Conservation (phyloP, 2,113 vertebrate species). For the Ciconia stormi region DNA sequence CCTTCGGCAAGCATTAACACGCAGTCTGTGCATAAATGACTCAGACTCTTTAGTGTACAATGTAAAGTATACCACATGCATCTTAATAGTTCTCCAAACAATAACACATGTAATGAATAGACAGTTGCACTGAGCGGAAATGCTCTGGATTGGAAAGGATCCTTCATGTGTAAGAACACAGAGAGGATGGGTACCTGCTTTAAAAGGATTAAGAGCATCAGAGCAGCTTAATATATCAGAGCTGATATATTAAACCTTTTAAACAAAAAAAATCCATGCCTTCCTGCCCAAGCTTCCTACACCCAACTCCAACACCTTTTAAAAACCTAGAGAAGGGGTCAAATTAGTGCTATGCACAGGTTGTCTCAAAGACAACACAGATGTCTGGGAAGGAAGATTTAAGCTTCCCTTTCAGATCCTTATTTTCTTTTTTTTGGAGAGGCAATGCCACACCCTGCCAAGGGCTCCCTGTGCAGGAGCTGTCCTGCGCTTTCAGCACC, state of each 20-base stretch:
- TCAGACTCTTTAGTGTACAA: neutral
- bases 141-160: neutral
- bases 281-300: neutral
- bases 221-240: neutral
- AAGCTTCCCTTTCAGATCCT: neutral
- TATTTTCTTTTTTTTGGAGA: neutral
- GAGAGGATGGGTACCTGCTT: neutral
- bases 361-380: neutral
- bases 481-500: slow-evolving; percentile 72
- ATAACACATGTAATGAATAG: neutral
- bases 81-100: neutral
- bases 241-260: neutral
- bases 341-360: neutral
- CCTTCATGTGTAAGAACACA: neutral
- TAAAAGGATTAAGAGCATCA: neutral
- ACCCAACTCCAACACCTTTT: neutral
- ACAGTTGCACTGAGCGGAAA: neutral
- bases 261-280: neutral
- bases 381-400: neutral
- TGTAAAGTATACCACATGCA: neutral
- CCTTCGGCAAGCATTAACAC: neutral
- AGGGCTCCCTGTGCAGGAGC: slow-evolving; percentile 27
- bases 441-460: fast-evolving
- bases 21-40: neutral
- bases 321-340: neutral